phyloP scores from a whole-genome alignment of 2,797 vertebrate genomes.

The Enteromius mattozi region DNA sequence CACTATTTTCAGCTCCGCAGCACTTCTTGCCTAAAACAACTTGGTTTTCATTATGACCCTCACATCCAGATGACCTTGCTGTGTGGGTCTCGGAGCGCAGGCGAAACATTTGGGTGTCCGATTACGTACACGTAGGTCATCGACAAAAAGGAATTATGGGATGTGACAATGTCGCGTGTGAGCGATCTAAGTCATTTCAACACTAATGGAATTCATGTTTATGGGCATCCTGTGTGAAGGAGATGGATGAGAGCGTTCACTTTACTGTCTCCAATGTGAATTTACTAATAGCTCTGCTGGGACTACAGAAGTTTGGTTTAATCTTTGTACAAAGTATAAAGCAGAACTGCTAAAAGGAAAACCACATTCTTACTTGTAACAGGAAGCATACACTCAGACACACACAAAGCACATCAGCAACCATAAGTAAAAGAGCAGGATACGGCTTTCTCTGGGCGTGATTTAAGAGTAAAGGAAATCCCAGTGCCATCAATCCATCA shows the following conservation, averaged over 20 bases:
- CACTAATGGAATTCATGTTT: conserved; percentile 4
- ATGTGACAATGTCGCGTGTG: neutral
- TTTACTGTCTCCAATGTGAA: neutral
- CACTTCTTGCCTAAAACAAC: conserved; percentile 23
- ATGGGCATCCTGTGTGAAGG: neutral
- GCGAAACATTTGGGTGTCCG: neutral
- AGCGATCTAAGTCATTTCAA: neutral
- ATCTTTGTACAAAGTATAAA: neutral
- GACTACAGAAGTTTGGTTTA: neutral
- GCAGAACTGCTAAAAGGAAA: conserved; percentile 29
- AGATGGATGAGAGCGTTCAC: conserved; percentile 2
- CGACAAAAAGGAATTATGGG: neutral
- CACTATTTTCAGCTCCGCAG: conserved; percentile 38
- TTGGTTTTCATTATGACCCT: conserved; percentile 17
- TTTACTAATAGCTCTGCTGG: conserved; percentile 6
- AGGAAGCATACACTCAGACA: conserved; percentile 11
- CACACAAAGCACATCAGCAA: neutral
- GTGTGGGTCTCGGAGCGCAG: neutral
- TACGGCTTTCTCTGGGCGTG: neutral
- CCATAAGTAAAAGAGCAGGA: conserved; percentile 13
- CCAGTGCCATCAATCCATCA: neutral
- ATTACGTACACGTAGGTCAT: neutral
- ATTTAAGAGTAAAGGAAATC: conserved; percentile 29
- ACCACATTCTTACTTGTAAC: conserved; percentile 19
- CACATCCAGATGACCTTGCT: conserved; percentile 14